Evolutionary conservation across 2,797 vertebrate genomes (phyloP).

Genomic region (Mycteria americana): DNA sequence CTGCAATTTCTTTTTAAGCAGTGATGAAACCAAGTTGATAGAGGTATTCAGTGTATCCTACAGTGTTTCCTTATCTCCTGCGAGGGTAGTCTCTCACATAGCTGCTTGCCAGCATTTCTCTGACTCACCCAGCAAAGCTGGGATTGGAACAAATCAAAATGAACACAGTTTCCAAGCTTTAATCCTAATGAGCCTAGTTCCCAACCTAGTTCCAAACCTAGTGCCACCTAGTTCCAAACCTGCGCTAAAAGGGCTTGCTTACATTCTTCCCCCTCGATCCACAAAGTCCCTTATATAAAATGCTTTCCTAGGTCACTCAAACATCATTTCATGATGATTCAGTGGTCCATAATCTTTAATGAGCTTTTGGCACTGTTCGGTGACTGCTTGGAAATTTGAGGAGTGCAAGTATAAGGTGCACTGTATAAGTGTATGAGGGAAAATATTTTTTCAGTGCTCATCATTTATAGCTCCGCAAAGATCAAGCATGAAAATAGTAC

Average conservation of each 20-base stretch:
- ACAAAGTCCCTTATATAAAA: constrained; percentile 10
- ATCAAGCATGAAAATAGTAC: constrained; percentile 50
- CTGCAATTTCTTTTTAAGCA: background rate
- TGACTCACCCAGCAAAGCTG: constrained; percentile 6
- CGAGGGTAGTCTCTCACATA: background rate
- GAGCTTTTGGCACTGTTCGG: background rate
- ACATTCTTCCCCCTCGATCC: background rate
- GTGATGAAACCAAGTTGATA: background rate
- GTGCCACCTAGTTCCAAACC: background rate
- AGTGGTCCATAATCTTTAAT: constrained; percentile 12
- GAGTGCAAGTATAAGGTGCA: background rate
- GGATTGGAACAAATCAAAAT: background rate
- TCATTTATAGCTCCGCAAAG: constrained; percentile 45
- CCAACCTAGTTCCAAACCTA: background rate
- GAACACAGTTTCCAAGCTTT: background rate
- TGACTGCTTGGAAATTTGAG: background rate
- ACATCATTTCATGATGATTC: constrained; percentile 12
- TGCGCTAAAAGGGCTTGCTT: background rate
- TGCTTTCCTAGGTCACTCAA: constrained; percentile 9
- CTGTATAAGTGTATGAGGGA: background rate
- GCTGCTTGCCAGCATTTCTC: background rate
- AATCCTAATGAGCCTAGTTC: background rate
- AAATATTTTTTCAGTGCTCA: background rate
- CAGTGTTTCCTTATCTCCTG: background rate
- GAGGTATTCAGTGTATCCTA: background rate